These are phyloP conservation scores for Ceyx margarethae DNA, from an alignment of 2,113 vertebrate genomes.

Conservation along the genomic window DNA sequence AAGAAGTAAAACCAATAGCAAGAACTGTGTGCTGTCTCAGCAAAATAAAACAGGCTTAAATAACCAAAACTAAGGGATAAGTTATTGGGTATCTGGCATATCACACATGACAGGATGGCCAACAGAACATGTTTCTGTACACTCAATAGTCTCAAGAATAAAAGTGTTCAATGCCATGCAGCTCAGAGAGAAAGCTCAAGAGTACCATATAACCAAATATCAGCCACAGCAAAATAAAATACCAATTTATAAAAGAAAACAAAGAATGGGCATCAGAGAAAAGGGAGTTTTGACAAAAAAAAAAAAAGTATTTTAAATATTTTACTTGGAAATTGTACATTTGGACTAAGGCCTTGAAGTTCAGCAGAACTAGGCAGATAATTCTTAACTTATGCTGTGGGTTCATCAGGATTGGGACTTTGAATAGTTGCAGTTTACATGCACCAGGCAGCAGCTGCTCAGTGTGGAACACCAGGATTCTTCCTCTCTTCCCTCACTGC, in stretches of 20 bases:
- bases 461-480: background rate
- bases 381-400: background rate
- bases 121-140: background rate
- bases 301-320: background rate
- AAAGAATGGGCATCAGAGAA: background rate
- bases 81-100: background rate
- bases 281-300: background rate
- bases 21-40: background rate
- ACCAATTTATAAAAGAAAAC: background rate
- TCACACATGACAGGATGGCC: background rate
- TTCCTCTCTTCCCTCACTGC: background rate
- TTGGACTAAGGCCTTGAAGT: background rate
- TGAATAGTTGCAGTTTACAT: background rate
- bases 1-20: background rate
- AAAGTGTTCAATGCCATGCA: fast-evolving
- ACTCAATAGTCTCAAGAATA: background rate
- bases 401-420: background rate
- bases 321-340: background rate
- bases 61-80: background rate
- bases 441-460: background rate
- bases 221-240: background rate
- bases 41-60: background rate
- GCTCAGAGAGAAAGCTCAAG: background rate
- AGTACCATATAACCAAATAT: background rate
- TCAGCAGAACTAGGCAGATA: background rate